Percentiles rank a stretch among this genome's conserved stretches.
phyloP scores from a whole-genome alignment of 1,140 invertebrate species.

The Vanessa atalanta region DNA sequence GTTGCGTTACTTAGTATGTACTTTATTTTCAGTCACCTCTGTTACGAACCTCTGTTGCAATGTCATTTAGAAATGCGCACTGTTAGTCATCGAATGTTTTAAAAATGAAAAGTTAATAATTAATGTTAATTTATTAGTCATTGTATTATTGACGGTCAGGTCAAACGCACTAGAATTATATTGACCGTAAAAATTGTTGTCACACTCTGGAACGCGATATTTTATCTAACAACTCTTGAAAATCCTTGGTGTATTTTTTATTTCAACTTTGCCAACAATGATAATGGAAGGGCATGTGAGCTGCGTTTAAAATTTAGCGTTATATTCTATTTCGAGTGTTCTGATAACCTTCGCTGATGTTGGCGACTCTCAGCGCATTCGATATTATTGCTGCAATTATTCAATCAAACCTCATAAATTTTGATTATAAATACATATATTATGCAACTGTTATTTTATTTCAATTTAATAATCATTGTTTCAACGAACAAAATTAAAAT shows the following conservation, averaged over 20 bases:
- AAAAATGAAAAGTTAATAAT: constrained; percentile 1
- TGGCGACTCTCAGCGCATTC: constrained; percentile 37
- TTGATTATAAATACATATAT: not conserved
- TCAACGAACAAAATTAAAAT: not conserved
- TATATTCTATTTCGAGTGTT: constrained; percentile 28
- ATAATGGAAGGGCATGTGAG: constrained; percentile 3
- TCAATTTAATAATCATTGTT: not conserved
- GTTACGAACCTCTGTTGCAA: not conserved
- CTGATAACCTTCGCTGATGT: constrained; percentile 46
- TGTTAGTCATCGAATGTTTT: not conserved
- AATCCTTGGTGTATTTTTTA: not conserved
- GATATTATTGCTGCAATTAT: constrained; percentile 45
- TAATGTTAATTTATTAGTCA: constrained; percentile 14
- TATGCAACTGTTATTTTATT: not conserved
- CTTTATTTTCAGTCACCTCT: not conserved
- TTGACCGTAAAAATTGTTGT: not conserved
- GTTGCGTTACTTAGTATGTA: not conserved
- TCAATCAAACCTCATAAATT: constrained; percentile 27
- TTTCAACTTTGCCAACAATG: not conserved
- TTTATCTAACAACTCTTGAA: not conserved
- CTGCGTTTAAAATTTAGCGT: constrained; percentile 6
- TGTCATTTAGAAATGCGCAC: not conserved
- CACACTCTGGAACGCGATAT: not conserved
- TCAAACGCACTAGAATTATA: constrained; percentile 4
- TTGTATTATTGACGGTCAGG: not conserved